These are phyloP conservation scores for Aspidiotus destructor DNA, from an alignment of 2,888 invertebrate species.

Conservation along the genomic window DNA sequence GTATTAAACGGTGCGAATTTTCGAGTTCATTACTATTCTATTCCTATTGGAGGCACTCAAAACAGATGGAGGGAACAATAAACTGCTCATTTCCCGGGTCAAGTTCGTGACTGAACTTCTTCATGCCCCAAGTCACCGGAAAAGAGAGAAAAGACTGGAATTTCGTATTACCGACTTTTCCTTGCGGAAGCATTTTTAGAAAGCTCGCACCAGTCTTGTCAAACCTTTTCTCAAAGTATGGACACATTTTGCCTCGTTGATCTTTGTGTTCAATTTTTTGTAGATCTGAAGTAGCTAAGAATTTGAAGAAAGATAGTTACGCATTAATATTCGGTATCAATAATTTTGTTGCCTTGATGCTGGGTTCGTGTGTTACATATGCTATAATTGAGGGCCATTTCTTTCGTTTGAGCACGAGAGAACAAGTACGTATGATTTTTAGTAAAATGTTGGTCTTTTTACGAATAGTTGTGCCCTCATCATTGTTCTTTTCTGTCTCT, in stretches of 20 bases:
- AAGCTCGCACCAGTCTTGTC: too few species aligned
- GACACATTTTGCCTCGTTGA: background rate
- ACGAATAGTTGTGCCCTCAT: too few species aligned
- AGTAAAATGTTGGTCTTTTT: slow-evolving; percentile 32
- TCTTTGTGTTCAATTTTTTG: slow-evolving; percentile 26
- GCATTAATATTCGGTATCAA: slow-evolving; percentile 34
- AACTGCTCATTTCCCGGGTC: too few species aligned
- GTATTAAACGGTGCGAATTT: background rate
- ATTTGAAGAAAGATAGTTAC: slow-evolving; percentile 51
- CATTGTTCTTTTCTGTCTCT: too few species aligned
- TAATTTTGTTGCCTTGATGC: slow-evolving; percentile 18
- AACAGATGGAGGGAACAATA: too few species aligned
- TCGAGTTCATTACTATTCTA: background rate
- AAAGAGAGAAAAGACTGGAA: too few species aligned
- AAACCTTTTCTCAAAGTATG: too few species aligned
- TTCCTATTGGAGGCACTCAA: background rate
- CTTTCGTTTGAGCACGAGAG: slow-evolving; percentile 9
- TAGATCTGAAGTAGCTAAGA: slow-evolving; percentile 77
- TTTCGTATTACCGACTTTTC: too few species aligned
- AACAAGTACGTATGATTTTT: slow-evolving; percentile 22
- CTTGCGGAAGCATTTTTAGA: too few species aligned
- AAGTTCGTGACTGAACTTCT: too few species aligned
- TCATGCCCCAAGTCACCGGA: too few species aligned
- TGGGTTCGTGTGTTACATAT: background rate
- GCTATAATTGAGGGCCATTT: too few species aligned